Conservation (phyloP, 2,888 invertebrate genomes). For the Nomada lathburiana region DNA sequence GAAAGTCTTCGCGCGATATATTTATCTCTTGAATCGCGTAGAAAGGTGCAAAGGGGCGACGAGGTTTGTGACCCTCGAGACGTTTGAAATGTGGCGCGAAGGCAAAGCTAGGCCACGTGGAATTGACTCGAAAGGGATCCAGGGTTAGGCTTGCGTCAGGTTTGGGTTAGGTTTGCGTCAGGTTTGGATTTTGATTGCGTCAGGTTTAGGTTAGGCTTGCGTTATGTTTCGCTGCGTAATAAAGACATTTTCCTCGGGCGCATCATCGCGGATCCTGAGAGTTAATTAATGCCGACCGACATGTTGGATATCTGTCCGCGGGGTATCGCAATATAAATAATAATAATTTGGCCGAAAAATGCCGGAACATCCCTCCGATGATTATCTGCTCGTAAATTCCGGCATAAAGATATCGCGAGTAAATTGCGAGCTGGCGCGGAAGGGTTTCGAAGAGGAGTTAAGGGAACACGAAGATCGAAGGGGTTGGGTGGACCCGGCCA, state of each 20-base stretch:
- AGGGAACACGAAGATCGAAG: conserved; percentile 40
- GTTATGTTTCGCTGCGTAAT: conserved; percentile 69
- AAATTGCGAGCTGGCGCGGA: conserved; percentile 80
- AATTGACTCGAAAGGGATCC: too few species aligned
- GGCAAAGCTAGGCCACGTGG: too few species aligned
- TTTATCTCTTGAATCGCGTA: too few species aligned
- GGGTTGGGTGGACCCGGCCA: conserved; percentile 14
- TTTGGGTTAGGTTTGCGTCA: too few species aligned
- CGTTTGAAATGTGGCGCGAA: neutral
- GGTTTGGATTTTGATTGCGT: too few species aligned
- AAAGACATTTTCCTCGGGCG: conserved; percentile 80
- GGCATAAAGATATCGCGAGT: conserved; percentile 84
- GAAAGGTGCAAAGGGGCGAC: too few species aligned
- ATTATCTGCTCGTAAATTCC: conserved; percentile 84
- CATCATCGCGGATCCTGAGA: conserved; percentile 64
- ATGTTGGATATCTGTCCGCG: conserved; percentile 70
- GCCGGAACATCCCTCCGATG: conserved; percentile 84
- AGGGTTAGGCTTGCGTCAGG: neutral
- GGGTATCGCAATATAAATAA: conserved; percentile 81
- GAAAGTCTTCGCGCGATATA: too few species aligned
- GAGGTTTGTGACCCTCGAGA: neutral
- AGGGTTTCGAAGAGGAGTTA: conserved; percentile 57
- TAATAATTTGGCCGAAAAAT: conserved; percentile 83
- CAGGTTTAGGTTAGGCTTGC: neutral
- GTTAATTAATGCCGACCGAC: conserved; percentile 79